phyloP scores from a whole-genome alignment of 2,888 invertebrate species.

The Drosophila nigritarsus region DNA sequence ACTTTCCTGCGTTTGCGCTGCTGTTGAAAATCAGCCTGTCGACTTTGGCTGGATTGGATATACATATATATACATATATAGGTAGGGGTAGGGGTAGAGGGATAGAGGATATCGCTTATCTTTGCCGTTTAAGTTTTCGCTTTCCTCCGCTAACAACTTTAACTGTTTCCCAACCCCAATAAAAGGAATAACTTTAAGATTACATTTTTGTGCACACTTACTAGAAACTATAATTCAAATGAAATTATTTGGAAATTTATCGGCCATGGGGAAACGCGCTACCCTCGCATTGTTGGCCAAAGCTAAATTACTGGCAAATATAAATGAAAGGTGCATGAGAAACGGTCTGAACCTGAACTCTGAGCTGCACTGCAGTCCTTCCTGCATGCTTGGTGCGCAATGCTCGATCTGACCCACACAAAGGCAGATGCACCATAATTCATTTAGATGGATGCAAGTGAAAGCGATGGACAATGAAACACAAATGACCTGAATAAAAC shows the following conservation, averaged over 20 bases:
- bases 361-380: slow-evolving; percentile 12
- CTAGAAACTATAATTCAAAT: slow-evolving; percentile 11
- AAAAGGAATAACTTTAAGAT: slow-evolving; percentile 39
- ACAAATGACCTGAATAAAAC: slow-evolving; percentile 67
- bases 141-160: slow-evolving; percentile 47
- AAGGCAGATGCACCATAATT: slow-evolving; percentile 37
- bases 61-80: neutral
- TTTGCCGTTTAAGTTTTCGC: slow-evolving; percentile 70
- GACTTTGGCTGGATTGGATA: slow-evolving; percentile 27
- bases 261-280: slow-evolving; percentile 30
- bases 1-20: slow-evolving; percentile 76
- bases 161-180: slow-evolving; percentile 9
- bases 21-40: slow-evolving; percentile 69
- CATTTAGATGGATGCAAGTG: slow-evolving; percentile 42
- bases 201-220: slow-evolving; percentile 31
- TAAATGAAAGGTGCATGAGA: slow-evolving; percentile 54
- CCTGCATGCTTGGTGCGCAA: neutral
- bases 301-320: slow-evolving; percentile 68
- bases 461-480: slow-evolving; percentile 59
- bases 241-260: slow-evolving; percentile 62
- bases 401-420: slow-evolving; percentile 4
- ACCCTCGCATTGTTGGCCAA: slow-evolving; percentile 55
- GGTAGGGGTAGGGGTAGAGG: neutral
- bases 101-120: slow-evolving; percentile 54
- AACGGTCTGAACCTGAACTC: slow-evolving; percentile 49